Conservation (phyloP, 2,797 vertebrate species). For the Psittacula derbiana region DNA sequence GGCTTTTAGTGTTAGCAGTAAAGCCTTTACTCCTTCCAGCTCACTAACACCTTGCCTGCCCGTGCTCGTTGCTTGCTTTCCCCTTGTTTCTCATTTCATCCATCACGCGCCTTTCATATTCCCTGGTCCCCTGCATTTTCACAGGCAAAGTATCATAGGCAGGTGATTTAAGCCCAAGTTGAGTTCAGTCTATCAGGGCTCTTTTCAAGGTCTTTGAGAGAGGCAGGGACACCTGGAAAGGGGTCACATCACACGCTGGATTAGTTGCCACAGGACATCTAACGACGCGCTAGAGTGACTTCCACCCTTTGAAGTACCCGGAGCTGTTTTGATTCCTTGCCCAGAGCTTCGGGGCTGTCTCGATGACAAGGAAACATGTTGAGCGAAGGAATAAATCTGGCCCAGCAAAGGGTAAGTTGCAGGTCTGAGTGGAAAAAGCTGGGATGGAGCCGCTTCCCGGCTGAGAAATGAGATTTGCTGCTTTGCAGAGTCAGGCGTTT, state of each 20-base stretch:
- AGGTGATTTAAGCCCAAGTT: constrained; percentile 23
- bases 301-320: constrained; percentile 15
- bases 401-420: background rate
- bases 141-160: background rate
- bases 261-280: constrained; percentile 20
- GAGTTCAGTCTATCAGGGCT: constrained; percentile 51
- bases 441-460: background rate
- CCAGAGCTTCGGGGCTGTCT: constrained; percentile 6
- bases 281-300: background rate
- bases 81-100: constrained; percentile 38
- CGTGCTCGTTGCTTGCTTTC: background rate
- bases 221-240: constrained; percentile 32
- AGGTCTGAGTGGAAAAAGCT: constrained; percentile 12
- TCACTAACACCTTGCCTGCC: background rate
- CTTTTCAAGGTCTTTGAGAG: constrained; percentile 50
- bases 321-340: constrained; percentile 55
- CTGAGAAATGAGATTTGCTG: constrained; percentile 3
- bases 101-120: background rate
- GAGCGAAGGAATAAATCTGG: constrained; percentile 28
- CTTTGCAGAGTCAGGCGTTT: constrained; percentile 5
- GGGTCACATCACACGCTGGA: constrained; percentile 13
- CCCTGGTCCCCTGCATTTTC: constrained; percentile 38
- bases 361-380: background rate
- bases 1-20: constrained; percentile 3
- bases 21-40: constrained; percentile 34